Evolutionary conservation across 30 jellyfish, hydroid and myxozoan species (phyloP).

Genomic region (Morbakka virulenta): DNA sequence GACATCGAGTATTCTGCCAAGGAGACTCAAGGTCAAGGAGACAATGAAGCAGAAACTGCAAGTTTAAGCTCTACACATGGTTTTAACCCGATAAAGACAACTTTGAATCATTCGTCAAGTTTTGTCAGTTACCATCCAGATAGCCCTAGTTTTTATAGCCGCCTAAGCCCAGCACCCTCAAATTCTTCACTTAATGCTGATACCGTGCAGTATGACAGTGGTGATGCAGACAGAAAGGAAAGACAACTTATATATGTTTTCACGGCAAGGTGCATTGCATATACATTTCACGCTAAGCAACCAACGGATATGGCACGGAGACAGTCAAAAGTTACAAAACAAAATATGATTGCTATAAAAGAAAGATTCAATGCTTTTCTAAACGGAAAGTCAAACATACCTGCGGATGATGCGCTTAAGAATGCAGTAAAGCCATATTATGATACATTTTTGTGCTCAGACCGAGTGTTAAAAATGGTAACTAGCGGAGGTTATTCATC

Average conservation of each 20-base stretch:
- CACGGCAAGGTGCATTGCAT: constrained; percentile 89
- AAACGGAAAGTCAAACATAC: constrained; percentile 83
- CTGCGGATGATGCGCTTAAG: constrained; percentile 91
- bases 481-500: constrained; percentile 97
- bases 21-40: background rate
- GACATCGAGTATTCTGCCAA: background rate
- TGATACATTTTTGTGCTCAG: constrained; percentile 90
- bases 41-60: background rate
- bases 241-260: constrained; percentile 83
- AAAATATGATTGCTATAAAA: constrained; percentile 71
- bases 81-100: background rate
- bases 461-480: constrained; percentile 94
- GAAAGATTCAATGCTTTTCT: constrained; percentile 87
- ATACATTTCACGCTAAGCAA: constrained; percentile 93
- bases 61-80: background rate
- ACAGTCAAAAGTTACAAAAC: constrained; percentile 88
- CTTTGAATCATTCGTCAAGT: too few species aligned
- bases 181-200: background rate
- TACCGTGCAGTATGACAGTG: constrained; percentile 18
- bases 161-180: background rate
- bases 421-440: constrained; percentile 84
- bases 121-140: background rate
- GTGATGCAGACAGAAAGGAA: constrained; percentile 77
- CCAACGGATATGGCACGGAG: constrained; percentile 94
- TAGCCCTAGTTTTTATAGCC: background rate